Evolutionary conservation across 2,113 vertebrate genomes (phyloP).

Genomic region (Brachypteracias leptosomus): DNA sequence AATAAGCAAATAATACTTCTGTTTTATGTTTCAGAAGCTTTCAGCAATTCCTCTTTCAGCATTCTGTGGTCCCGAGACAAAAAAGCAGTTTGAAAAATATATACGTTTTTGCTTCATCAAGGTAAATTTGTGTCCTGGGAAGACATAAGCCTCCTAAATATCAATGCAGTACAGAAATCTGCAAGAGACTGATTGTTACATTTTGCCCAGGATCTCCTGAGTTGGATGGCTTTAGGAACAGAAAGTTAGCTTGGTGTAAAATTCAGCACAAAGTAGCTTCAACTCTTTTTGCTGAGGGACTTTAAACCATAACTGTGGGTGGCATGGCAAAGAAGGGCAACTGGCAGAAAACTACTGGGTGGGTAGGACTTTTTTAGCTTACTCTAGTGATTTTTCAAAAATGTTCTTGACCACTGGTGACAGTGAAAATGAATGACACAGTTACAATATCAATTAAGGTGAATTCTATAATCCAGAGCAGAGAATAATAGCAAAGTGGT

Average conservation of each 20-base stretch:
- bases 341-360: not conserved
- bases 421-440: not conserved
- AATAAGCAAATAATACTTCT: not conserved
- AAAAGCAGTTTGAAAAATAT: constrained; percentile 90
- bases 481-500: not conserved
- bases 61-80: constrained; percentile 86
- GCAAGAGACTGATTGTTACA: not conserved
- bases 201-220: not conserved
- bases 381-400: not conserved
- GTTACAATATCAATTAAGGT: not conserved
- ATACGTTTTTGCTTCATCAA: constrained; percentile 97
- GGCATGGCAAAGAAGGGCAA: not conserved
- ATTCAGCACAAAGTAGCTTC: not conserved
- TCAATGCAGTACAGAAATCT: not conserved
- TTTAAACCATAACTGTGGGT: not conserved
- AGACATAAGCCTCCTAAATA: not conserved
- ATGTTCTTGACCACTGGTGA: not conserved
- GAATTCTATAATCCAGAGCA: not conserved
- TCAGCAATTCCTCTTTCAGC: constrained; percentile 92
- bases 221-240: not conserved
- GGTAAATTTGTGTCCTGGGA: constrained; percentile 74
- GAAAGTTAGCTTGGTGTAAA: not conserved
- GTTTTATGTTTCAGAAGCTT: constrained; percentile 82
- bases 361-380: not conserved
- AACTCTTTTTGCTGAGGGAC: not conserved